Base-by-base conservation (phyloP, 2,797 vertebrate species). In the Pangasius macronema region DNA sequence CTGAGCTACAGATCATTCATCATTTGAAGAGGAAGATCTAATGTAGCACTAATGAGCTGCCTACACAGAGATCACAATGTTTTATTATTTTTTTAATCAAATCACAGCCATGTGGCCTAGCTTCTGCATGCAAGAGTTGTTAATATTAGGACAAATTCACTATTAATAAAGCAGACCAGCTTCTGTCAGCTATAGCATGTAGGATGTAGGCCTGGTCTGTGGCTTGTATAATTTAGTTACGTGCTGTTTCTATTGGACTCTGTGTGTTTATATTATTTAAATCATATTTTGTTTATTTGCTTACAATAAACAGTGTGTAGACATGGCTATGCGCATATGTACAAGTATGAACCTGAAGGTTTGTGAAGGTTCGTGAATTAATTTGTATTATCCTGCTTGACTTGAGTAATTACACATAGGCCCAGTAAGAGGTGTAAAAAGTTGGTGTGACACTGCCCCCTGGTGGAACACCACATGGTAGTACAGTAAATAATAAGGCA, bases 101-200 rank as follows among this genome's bases (percentile, higher is more conserved):
- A 81, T 39, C 33, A 24, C 10, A 59, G 77, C 18, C 77, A 53
- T 80, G 53, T 80, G 77, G 33, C 33, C 79, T 63, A 61, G 79
- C 57, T 42, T 42, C 36, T 61, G 36, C 79, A 61, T n/a, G 57
- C 79, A 42, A 59, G 10, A 14, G 13, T 57, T 13, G 39, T 7
- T 80, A 33, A 63, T 61, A 42, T 57, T 59, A 80, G 53, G 30
- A 36, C 33, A 57, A 59, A 22, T 59, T 59, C 20, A 22, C 39
- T 20, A 77, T 77, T 39, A 36, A 10, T 61, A 27, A 61, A n/a
- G 36, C 42, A 42, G 36, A 81, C 57, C 36, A 16, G 36, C 57
- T 20, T 61, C 36, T 42, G 18, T 49, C n/a, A 30, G 46, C 18
- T 51, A 51, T 51, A 83, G 5, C 46, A 33, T 49, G 57, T 46